Evolutionary conservation across 2,888 invertebrate genomes (phyloP), one percentile per base, ranked within the genome.

Genomic region (Chymomyza caudatula): DNA sequence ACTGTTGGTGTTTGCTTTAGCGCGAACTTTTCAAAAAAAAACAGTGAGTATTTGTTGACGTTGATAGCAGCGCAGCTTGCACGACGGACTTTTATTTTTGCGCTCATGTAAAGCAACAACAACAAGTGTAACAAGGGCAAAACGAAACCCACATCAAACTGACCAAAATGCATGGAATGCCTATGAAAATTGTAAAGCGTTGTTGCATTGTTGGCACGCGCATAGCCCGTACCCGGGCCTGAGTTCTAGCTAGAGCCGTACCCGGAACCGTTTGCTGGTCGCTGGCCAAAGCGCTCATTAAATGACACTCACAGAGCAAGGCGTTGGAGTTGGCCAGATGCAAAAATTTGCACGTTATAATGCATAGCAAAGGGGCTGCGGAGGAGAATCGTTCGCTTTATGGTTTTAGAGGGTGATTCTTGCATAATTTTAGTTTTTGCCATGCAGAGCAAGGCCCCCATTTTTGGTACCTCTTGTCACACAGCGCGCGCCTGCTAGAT

Each of bases 371-470:
- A 11, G 13, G 47, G 5, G 49, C 23, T 54, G 52, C 25, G 53
- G 43, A 43, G 19, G 23, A 23, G 42, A 44, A 53, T 37, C 29
- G 8, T 37, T 37, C 11, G 29, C 11, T 8, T 37, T 37, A 11
- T 37, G 29, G 29, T 37, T 37, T 37, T 37, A 3, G 2, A 4
- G 29, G 29, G 52, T 52, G 43, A 22, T 56, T 74, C 62, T 81
- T 81, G 88, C 87, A 87, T 87, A 86, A 85, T 86, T 87, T 86
- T 77, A 77, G 86, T 82, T 78, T 80, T 74, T 68, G 81, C 81
- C 77, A 71, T 66, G 70, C 73, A 74, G 63, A 67, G 71, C 73
- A 65, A 71, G 55, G 60, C 63, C 54, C 60, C 37, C 64, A 22
- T 76, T 70, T 71, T 74, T n/a, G n/a, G 69, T 77, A 68, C 68